Conservation (phyloP, 1,140 invertebrate genomes). For the Aphelenchoides avenae region DNA sequence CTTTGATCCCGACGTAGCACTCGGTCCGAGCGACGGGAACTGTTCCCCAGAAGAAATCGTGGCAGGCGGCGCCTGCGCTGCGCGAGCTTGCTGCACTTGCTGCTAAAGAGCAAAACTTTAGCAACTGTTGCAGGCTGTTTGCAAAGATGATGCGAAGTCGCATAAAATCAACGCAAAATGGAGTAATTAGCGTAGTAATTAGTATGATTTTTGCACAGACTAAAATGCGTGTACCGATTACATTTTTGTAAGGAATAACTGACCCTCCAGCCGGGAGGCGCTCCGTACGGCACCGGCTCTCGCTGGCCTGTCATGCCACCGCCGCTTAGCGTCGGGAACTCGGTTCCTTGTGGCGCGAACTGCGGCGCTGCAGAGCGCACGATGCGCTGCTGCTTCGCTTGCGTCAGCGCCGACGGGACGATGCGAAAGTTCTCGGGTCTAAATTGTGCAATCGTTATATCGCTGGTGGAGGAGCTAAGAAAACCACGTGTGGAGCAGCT, state of each 20-base stretch:
- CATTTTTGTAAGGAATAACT: neutral
- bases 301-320: too few relatives aligned
- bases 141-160: neutral
- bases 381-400: too few relatives aligned
- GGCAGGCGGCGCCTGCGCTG: constrained; percentile 6
- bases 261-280: too few relatives aligned
- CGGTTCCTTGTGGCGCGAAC: too few relatives aligned
- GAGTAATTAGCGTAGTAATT: neutral
- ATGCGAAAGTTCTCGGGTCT: too few relatives aligned
- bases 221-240: constrained; percentile 1
- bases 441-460: too few relatives aligned
- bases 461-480: too few relatives aligned
- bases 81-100: neutral
- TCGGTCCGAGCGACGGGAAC: constrained; percentile 18
- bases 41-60: constrained; percentile 22
- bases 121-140: neutral
- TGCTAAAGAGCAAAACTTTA: constrained; percentile 13
- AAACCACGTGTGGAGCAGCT: too few relatives aligned
- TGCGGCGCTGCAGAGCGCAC: too few relatives aligned
- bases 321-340: too few relatives aligned
- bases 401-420: too few relatives aligned
- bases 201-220: neutral
- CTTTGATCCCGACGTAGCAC: neutral
- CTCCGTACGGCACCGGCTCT: too few relatives aligned
- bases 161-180: neutral